Evolutionary conservation across 2,113 vertebrate species (phyloP), one percentile per base, ranked within the genome.

Genomic region (Sula dactylatra): DNA sequence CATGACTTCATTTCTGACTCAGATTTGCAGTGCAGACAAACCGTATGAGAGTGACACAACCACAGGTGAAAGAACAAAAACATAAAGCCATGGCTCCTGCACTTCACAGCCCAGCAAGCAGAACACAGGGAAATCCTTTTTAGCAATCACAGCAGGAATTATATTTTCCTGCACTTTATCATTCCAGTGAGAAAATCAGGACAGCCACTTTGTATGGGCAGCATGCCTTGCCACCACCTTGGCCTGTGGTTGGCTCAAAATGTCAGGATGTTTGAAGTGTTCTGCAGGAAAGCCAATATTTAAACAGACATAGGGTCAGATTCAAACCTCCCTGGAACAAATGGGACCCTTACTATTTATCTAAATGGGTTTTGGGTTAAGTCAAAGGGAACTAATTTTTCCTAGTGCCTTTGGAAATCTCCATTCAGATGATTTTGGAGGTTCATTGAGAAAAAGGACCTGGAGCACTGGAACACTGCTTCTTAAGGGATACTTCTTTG

Each of bases 111-210:
- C 55, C 64, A 81, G 52, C 47, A 92, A 81, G 72, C 38, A 90
- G 38, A 93, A 83, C 47, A 78, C 27, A 71, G 38, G 76, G 82
- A 93, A 96, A 95, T 88, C 55, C 82, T 73, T 92, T 92, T 55
- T 22, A 64, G 15, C 47, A 67, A 24, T 62, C 47, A 18, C 50
- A 90, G 65, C 44, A 71, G 69, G 76, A 78, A 7, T 47, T 66
- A 11, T 66, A 86, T 66, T 90, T 81, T 69, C 54, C n/a, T 59
- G 31, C 34, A 49, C 38, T 93, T 82, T 54, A 56, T 59, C 55
- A 70, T 18, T 14, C 45, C 47, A 69, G 14, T 73, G 80, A 58
- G 76, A 88, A 93, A 93, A 93, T 55, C 44, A 50, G 86, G 79
- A 73, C 82, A 92, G 84, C 9, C 32, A 52, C n/a, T 90, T 73